Evolutionary conservation across 2,888 invertebrate genomes (phyloP).

Genomic region (Adelphocoris suturalis): DNA sequence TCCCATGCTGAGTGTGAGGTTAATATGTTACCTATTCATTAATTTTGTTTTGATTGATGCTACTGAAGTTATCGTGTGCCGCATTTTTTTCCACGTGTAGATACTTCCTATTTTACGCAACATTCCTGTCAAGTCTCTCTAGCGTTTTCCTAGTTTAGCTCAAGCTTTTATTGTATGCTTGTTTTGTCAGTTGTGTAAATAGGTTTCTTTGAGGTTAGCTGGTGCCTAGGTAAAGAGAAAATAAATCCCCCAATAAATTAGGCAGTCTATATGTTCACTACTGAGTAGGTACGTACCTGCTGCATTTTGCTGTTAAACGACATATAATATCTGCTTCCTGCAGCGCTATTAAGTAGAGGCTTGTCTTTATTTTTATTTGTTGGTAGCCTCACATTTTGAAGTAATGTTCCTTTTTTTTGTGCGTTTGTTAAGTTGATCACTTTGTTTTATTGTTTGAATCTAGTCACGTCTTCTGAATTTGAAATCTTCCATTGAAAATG

Average conservation of each 20-base stretch:
- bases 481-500: slow-evolving; percentile 13
- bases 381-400: neutral
- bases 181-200: too few relatives aligned
- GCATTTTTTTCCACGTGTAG: neutral
- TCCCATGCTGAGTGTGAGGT: neutral
- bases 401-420: neutral
- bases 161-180: too few relatives aligned
- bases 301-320: neutral
- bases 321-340: neutral
- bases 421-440: neutral
- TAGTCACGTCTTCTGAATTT: neutral
- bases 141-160: neutral
- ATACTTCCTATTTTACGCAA: neutral
- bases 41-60: neutral
- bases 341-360: too few relatives aligned
- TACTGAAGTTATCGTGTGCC: too few relatives aligned
- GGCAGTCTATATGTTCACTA: too few relatives aligned
- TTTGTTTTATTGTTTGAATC: neutral
- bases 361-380: neutral
- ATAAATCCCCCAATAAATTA: neutral
- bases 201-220: too few relatives aligned
- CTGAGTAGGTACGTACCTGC: neutral
- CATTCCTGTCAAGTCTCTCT: neutral
- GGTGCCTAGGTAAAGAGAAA: neutral
- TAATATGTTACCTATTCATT: neutral